These are phyloP conservation scores for Alca torda DNA, from an alignment of 2,797 vertebrate species.

Conservation along the genomic window DNA sequence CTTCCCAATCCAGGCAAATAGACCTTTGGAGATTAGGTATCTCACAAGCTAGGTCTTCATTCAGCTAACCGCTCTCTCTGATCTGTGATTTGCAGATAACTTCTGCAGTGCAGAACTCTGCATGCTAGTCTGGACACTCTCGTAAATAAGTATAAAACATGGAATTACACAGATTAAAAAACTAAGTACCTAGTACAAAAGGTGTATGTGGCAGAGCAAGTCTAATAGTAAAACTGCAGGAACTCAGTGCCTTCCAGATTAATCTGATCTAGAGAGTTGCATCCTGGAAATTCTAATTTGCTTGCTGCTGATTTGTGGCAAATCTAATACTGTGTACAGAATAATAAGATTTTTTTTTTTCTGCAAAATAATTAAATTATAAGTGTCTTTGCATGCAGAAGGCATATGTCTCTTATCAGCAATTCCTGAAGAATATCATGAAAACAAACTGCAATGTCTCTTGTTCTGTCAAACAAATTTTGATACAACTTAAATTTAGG, in stretches of 20 bases:
- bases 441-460: not conserved
- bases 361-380: not conserved
- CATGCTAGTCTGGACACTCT: not conserved
- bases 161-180: not conserved
- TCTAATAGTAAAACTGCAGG: not conserved
- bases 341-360: not conserved
- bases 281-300: constrained; percentile 11
- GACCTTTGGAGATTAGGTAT: not conserved
- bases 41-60: not conserved
- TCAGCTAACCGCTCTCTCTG: not conserved
- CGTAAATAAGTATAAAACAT: not conserved
- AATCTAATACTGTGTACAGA: not conserved
- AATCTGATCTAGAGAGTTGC: not conserved
- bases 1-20: not conserved
- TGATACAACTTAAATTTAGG: not conserved
- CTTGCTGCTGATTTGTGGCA: not conserved
- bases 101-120: not conserved
- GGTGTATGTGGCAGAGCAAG: not conserved
- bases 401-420: not conserved
- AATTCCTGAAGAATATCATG: not conserved
- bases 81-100: not conserved
- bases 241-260: not conserved
- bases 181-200: not conserved
- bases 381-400: not conserved
- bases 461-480: not conserved